Evolutionary conservation across 1,140 invertebrate genomes (phyloP), one percentile per base, ranked within the genome.

Genomic region (Scaptomyza montana): DNA sequence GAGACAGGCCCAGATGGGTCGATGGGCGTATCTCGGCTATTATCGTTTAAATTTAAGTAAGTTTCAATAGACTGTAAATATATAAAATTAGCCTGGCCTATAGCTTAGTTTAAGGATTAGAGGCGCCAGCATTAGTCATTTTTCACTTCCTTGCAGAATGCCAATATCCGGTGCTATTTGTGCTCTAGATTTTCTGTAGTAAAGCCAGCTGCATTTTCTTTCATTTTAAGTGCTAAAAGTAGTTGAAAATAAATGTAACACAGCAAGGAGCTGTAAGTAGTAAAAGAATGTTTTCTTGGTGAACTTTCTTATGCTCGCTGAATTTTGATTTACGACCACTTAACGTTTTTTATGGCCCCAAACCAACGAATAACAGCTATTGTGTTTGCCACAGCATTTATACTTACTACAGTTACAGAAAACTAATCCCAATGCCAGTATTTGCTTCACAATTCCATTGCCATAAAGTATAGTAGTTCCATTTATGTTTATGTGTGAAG

Each of bases 241-340:
- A 72, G 68, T 74, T 71, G 75, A 64, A 82, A 61, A 68, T 74
- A 84, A 84, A 78, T 78, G 64, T 62, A 61, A n/a, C 39, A 43
- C 12, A 46, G 50, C 50, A 66, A 36, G 69, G 45, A 50, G 75
- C 50, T 39, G 51, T 39, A 72, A 77, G 69, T 45, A 49, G 65
- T 55, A 46, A 68, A 66, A 65, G 39, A 72, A 76, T 72, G 33
- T 36, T 36, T 36, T 36, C 7, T 84, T 72, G 30, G 76, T 60
- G 66, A 79, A 79, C 71, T 82, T 84, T 84, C 63, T 60, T 66
- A 78, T 84, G 64, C 71, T 67, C 46, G 72, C 67, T 67, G 76
- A 84, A 68, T 82, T 84, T 84, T 82, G 80, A 82, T 82, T 82
- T 82, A 82, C 80, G 80, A 82, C 80, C 80, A 84, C 80, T 82